Evolutionary conservation across 2,888 invertebrate species (phyloP), one percentile per base, ranked within the genome.

Genomic region (Sialis lutaria): DNA sequence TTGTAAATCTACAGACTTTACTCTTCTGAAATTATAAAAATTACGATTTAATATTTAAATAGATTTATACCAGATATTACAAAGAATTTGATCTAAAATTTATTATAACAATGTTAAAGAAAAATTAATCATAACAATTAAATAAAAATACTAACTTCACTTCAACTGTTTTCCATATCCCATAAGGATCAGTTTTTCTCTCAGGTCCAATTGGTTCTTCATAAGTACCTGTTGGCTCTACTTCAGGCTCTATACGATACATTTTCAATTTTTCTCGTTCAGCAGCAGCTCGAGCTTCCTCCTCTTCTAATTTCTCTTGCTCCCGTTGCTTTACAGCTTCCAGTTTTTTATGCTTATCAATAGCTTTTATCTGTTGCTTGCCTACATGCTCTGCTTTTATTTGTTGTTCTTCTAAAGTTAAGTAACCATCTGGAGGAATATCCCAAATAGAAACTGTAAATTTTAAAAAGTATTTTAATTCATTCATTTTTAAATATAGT

Each of bases 401-500:
- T 46, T 57, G 74, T 62, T 84, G 81, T 55, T 84, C 79, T 41
- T 67, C 69, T 46, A 82, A 59, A 13, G 78, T 78, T 47, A 82
- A 60, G 58, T 70, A 87, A 8, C 84, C 83, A 60, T 80, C 84
- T 44, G 67, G 66, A 1, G 90, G 89, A 6, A 75, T 64, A 51
- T 81, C 77, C 85, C 85, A 88, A 2, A 75, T 72, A 0, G 86
- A 79, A 65, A 84, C 88, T 84, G 57, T 44, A 68, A 67, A 48
- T 35, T 9, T 35, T 35, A 3, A 35, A 35, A 35, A 9, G n/a
- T 35, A n/a, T 35, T 8, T 35, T 35, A 35, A 8, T 9, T 35
- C 2, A 8, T 9, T 8, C 2, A n/a, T 35, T 35, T 35, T 35
- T 6, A 37, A 37, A 37, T 10, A 10, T 6, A 37, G 12, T 12